phyloP scores from a whole-genome alignment of 2,797 vertebrate genomes.

The Gymnoscopelus braueri region DNA sequence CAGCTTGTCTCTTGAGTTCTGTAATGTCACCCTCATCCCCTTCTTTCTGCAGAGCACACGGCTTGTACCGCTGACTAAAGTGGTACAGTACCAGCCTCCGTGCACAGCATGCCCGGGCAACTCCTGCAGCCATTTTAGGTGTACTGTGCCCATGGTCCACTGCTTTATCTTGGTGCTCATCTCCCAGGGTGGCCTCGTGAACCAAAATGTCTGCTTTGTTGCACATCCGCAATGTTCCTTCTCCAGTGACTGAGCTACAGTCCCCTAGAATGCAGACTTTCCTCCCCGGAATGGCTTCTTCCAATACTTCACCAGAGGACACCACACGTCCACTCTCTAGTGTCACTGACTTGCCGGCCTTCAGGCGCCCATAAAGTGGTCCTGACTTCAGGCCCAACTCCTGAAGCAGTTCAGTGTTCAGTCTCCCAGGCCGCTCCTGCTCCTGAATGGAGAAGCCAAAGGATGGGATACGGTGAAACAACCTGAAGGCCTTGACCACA shows the following conservation, averaged over 20 bases:
- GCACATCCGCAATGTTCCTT: slow-evolving; percentile 73
- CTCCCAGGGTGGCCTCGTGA: slow-evolving; percentile 91
- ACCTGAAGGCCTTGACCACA: slow-evolving; percentile 86
- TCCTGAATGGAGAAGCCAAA: slow-evolving; percentile 92
- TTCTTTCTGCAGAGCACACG: slow-evolving; percentile 68
- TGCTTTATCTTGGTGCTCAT: slow-evolving; percentile 84
- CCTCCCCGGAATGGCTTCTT: slow-evolving; percentile 83
- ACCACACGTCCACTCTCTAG: slow-evolving; percentile 81
- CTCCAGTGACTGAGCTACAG: slow-evolving; percentile 83
- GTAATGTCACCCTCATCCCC: slow-evolving; percentile 77
- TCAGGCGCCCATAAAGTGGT: slow-evolving; percentile 88
- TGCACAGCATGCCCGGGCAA: slow-evolving; percentile 79
- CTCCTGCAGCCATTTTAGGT: slow-evolving; percentile 81
- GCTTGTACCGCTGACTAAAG: slow-evolving; percentile 93
- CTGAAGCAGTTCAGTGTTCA: slow-evolving; percentile 85
- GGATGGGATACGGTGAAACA: slow-evolving; percentile 93
- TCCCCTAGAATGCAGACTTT: slow-evolving; percentile 94
- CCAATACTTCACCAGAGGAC: slow-evolving; percentile 83
- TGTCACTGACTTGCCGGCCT: slow-evolving; percentile 82
- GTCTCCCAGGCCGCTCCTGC: slow-evolving; percentile 83
- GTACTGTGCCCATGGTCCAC: slow-evolving; percentile 91
- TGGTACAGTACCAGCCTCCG: slow-evolving; percentile 86
- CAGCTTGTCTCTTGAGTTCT: slow-evolving; percentile 85
- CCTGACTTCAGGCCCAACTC: slow-evolving; percentile 89
- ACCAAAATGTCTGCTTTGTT: slow-evolving; percentile 85